Conservation (phyloP, 2,113 vertebrate species). For the Podilymbus podiceps region DNA sequence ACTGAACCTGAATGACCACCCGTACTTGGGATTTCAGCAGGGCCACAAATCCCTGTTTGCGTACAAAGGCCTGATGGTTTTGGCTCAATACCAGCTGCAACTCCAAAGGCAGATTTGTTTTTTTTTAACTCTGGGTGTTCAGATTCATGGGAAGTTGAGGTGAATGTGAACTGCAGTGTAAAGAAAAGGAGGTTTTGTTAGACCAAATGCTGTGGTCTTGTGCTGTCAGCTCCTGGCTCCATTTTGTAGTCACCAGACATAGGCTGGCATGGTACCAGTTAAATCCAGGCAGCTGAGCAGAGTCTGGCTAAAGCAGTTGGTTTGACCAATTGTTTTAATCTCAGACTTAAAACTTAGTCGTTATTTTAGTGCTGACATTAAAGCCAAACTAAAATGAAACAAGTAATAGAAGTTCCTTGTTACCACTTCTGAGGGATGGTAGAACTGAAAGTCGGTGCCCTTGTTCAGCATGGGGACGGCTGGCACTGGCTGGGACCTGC, state of each 20-base stretch:
- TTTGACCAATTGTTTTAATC: not conserved
- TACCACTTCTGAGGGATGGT: not conserved
- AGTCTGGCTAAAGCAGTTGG: not conserved
- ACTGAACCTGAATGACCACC: not conserved
- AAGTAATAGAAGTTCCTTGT: not conserved
- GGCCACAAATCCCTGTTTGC: not conserved
- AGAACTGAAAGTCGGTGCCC: not conserved
- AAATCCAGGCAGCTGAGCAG: not conserved
- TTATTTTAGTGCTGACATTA: not conserved
- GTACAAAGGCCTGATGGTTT: not conserved
- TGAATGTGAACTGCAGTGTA: fast-evolving
- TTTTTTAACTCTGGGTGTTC: not conserved
- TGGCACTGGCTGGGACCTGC: not conserved
- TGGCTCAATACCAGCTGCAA: not conserved
- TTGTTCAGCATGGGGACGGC: not conserved
- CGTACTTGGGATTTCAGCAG: not conserved
- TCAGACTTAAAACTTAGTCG: not conserved
- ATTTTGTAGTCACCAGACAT: not conserved
- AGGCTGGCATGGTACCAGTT: not conserved
- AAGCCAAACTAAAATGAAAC: not conserved
- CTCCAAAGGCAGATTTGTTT: not conserved
- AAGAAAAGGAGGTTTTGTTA: not conserved
- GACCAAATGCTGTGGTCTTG: not conserved
- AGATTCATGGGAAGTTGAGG: not conserved
- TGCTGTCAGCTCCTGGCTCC: not conserved